Evolutionary conservation across 30 jellyfish, hydroid and myxozoan species (phyloP).

Genomic region (Aurelia aurita complex sp. Pacific): DNA sequence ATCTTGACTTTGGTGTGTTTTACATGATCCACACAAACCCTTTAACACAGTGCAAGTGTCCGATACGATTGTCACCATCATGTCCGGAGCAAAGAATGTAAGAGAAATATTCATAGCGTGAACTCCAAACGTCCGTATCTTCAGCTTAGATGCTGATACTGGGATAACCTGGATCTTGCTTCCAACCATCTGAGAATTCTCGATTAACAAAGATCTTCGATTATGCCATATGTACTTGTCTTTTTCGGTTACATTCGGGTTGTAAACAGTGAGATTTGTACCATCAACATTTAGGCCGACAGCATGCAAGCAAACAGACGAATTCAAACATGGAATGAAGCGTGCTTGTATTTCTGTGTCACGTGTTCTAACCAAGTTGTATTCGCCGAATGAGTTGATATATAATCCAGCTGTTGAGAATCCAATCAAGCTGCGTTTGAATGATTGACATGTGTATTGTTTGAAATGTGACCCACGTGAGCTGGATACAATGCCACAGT

Average conservation of each 20-base stretch:
- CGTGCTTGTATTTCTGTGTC: constrained; percentile 41
- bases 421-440: constrained; percentile 15
- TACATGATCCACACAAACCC: constrained; percentile 56
- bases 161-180: constrained; percentile 17
- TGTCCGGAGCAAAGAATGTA: constrained; percentile 27
- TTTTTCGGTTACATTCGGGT: constrained; percentile 40
- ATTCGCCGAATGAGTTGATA: constrained; percentile 36
- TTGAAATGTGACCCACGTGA: neutral
- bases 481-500: constrained; percentile 37
- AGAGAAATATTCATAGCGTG: constrained; percentile 13
- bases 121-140: neutral
- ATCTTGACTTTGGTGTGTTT: neutral
- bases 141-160: constrained; percentile 17
- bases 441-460: constrained; percentile 56
- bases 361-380: constrained; percentile 6
- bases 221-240: constrained; percentile 29
- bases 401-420: constrained; percentile 29
- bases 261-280: constrained; percentile 43
- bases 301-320: constrained; percentile 50
- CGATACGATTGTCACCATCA: constrained; percentile 34
- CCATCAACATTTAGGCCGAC: constrained; percentile 28
- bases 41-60: neutral
- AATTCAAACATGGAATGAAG: constrained; percentile 24
- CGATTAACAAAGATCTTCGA: neutral
- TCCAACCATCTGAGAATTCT: constrained; percentile 3